These are phyloP conservation scores for Kradibia gibbosae DNA, from an alignment of 1,140 invertebrate species.

Conservation along the genomic window DNA sequence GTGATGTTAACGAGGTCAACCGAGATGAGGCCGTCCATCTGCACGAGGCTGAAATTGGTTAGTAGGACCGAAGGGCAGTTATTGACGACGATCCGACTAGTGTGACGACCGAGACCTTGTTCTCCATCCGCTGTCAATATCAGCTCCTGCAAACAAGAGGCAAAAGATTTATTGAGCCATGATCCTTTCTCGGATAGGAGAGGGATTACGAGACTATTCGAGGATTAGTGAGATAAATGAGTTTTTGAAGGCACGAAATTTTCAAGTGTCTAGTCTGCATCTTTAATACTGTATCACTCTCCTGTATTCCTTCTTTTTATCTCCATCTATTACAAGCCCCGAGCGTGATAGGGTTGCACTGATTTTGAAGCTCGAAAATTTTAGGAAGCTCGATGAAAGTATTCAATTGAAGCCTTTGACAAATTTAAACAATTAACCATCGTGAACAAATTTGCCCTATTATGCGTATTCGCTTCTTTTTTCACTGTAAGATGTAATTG, in stretches of 20 bases:
- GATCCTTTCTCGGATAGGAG: neutral
- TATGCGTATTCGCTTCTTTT: too few relatives aligned
- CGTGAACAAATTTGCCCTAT: too few relatives aligned
- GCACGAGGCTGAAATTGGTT: conserved; percentile 69
- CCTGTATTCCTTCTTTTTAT: neutral
- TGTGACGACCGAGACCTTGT: conserved; percentile 72
- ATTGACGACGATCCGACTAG: conserved; percentile 72
- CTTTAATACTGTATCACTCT: neutral
- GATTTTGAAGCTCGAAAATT: neutral
- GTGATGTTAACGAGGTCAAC: conserved; percentile 71
- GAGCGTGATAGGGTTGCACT: neutral
- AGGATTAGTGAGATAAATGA: conserved; percentile 23
- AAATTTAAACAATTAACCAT: too few relatives aligned
- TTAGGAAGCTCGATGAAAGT: too few relatives aligned
- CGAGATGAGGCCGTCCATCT: conserved; percentile 70
- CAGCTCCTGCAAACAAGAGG: conserved; percentile 72
- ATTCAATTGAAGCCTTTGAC: too few relatives aligned
- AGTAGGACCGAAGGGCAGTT: conserved; percentile 74
- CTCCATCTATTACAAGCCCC: neutral
- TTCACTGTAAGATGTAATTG: too few relatives aligned
- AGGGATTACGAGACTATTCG: neutral
- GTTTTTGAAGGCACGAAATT: conserved; percentile 11
- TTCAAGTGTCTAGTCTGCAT: neutral
- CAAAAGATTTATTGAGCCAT: conserved; percentile 22
- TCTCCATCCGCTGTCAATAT: conserved; percentile 75